A percentile compares a stretch with the other conserved stretches of the same genome.
These are phyloP conservation scores for Microctonus hyperodae DNA, from an alignment of 2,888 invertebrate species.

Conservation along the genomic window DNA sequence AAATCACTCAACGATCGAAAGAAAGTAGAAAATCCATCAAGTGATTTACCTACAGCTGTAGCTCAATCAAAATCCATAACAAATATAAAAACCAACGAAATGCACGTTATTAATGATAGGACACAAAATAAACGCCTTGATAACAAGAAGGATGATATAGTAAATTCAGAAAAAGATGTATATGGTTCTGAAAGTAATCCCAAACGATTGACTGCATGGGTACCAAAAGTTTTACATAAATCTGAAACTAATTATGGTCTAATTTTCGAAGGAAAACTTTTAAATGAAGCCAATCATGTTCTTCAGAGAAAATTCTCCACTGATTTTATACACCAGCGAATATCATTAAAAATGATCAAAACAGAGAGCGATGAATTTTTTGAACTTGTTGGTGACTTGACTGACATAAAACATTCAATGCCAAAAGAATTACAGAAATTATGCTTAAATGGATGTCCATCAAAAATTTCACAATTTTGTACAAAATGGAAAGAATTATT, in stretches of 20 bases:
- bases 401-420: conserved; percentile 46
- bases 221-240: conserved; percentile 44
- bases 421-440: conserved; percentile 47
- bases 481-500: conserved; percentile 37
- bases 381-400: conserved; percentile 47
- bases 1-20: background rate
- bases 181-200: conserved; percentile 47
- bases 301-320: conserved; percentile 47
- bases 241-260: conserved; percentile 41
- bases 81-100: conserved; percentile 7
- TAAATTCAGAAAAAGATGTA: conserved; percentile 3
- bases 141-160: background rate
- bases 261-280: conserved; percentile 52
- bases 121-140: conserved; percentile 10
- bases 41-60: background rate
- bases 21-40: background rate
- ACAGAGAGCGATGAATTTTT: conserved; percentile 48
- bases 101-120: background rate
- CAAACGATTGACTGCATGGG: conserved; percentile 49
- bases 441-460: conserved; percentile 54
- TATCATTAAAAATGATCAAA: conserved; percentile 46
- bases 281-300: conserved; percentile 52
- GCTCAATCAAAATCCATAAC: background rate
- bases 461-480: conserved; percentile 46
- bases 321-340: conserved; percentile 42